Base-by-base conservation (phyloP, 2,797 vertebrate species). In the Danio jaintianensis region DNA sequence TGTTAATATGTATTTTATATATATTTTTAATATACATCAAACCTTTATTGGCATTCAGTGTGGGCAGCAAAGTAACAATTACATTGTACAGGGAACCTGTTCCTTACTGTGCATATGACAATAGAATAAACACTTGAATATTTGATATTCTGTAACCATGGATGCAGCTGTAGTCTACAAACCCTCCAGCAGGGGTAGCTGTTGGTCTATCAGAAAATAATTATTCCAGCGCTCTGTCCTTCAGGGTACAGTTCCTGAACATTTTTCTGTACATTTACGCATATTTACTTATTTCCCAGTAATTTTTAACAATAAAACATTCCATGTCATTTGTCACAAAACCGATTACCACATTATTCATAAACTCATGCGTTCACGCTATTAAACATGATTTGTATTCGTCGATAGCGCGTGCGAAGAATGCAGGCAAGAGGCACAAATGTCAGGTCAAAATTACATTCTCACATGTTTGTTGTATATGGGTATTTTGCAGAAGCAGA, bases 161-260 rank as follows among this genome's bases (percentile, higher is more conserved):
- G 38, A 8, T 58, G 22, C 3, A 71, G n/a, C 12, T 67, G 42
- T 29, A 59, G 20, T 42, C 36, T 7, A 13, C 0, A 47, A 9
- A 8, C 16, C 2, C 1, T 86, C 92, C 94, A 93, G 91, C 89
- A 92, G 94, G 93, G 92, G 94, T 93, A 90, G 93, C 86, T 85
- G 92, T 94, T 92, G 93, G 82, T 91, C 93, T 91, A 89, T 68
- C 79, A 7, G 78, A 68, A 11, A 72, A 66, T 22, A 9, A 38
- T 29, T 4, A 38, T 40, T 0, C 7, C 2, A 2, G 2, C 4
- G 1, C 59, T 20, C 8, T 2, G 53, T 53, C 55, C 58, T 71
- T 36, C 13, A 62, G 56, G 67, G 4, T 50, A 63, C 53, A 70
- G 40, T 12, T 52, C 13, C 15, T 50, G 9, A 62, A 52, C 36